Conservation (phyloP, 2,113 vertebrate species). For the Cisticola juncidis region DNA sequence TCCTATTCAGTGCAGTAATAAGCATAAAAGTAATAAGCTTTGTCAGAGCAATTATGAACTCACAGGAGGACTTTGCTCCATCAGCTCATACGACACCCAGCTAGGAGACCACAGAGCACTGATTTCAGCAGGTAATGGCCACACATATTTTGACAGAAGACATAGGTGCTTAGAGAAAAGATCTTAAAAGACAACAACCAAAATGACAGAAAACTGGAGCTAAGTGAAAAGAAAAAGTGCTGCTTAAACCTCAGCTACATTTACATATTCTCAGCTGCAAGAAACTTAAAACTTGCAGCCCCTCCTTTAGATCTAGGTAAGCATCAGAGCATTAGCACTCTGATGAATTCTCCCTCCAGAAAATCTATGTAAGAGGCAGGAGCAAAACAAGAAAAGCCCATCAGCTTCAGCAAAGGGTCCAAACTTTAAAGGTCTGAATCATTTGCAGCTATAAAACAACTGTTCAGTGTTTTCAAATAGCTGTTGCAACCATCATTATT, state of each 20-base stretch:
- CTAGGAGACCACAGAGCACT: not conserved
- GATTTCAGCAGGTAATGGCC: not conserved
- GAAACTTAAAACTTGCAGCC: not conserved
- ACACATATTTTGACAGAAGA: not conserved
- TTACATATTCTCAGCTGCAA: not conserved
- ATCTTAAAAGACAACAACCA: not conserved
- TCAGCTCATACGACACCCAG: not conserved
- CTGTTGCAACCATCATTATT: not conserved
- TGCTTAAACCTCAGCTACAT: not conserved
- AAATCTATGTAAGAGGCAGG: not conserved
- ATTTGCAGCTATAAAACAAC: not conserved
- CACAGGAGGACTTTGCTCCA: not conserved
- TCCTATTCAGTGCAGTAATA: not conserved
- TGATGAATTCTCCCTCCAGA: not conserved
- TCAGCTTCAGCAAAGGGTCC: not conserved
- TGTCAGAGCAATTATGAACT: not conserved
- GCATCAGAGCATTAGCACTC: not conserved
- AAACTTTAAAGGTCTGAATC: not conserved
- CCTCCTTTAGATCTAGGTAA: not conserved
- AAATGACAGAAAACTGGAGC: not conserved
- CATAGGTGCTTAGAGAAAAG: not conserved
- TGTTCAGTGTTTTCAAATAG: not conserved
- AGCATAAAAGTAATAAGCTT: not conserved
- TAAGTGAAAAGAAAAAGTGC: not conserved
- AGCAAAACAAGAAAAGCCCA: not conserved